Conservation (phyloP, 2,113 vertebrate genomes). For the Gila orcuttii region DNA sequence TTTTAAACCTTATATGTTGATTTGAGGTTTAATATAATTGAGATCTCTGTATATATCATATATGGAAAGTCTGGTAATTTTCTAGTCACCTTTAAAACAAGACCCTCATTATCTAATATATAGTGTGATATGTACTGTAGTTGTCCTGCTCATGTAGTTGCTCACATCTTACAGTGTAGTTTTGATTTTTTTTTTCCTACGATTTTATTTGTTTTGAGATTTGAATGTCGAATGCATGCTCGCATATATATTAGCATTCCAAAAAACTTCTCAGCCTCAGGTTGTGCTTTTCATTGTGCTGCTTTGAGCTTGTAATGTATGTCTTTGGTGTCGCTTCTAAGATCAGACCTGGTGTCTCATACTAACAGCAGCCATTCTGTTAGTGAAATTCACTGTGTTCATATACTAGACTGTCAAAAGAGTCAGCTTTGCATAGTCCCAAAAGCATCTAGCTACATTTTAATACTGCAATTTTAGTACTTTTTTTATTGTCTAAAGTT, state of each 20-base stretch:
- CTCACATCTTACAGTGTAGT: too few species aligned
- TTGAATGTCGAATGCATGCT: too few species aligned
- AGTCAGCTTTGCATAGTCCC: neutral
- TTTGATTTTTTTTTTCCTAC: too few species aligned
- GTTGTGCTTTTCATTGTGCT: neutral
- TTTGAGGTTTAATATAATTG: neutral
- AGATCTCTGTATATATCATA: neutral
- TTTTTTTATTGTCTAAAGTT: neutral
- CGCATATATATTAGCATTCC: neutral
- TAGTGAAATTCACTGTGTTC: neutral
- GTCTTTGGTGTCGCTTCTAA: neutral
- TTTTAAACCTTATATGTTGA: neutral
- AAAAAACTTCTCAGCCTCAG: neutral
- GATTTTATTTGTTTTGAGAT: too few species aligned
- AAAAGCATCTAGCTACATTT: neutral
- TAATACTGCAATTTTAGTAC: neutral
- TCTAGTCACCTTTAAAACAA: neutral
- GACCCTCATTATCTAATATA: neutral
- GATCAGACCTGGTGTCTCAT: neutral
- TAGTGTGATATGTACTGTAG: too few species aligned
- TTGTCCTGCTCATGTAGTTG: too few species aligned
- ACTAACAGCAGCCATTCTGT: neutral
- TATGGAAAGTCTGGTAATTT: neutral
- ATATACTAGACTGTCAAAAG: neutral
- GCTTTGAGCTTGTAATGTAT: constrained; percentile 11